Conservation (phyloP, 1,140 invertebrate genomes). For the Armadillidium nasatum region DNA sequence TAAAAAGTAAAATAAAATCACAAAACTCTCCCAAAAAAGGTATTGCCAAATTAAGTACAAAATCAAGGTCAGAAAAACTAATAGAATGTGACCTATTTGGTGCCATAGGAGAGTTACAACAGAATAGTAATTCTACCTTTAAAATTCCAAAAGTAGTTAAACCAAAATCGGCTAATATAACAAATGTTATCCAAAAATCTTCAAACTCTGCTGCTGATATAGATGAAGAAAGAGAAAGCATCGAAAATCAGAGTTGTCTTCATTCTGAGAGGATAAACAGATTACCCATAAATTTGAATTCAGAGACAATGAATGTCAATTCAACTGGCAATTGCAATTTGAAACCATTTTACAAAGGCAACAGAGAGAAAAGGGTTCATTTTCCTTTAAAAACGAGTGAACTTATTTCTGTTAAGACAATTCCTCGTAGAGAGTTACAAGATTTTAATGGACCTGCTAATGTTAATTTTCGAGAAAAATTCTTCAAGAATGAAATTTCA, state of each 20-base stretch:
- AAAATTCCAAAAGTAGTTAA: background rate
- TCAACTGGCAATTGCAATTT: background rate
- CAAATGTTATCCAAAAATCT: background rate
- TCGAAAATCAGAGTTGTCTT: background rate
- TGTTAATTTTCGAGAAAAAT: background rate
- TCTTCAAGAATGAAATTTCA: background rate
- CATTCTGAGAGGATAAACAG: background rate
- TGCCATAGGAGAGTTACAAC: background rate
- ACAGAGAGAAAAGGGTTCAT: background rate
- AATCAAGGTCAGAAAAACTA: background rate
- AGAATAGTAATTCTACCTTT: background rate
- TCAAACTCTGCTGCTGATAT: background rate
- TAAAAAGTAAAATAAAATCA: background rate
- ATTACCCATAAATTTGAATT: background rate
- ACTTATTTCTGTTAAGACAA: background rate
- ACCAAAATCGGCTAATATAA: background rate
- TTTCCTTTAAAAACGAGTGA: background rate
- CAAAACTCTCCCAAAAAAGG: background rate
- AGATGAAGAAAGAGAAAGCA: background rate
- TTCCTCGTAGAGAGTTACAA: background rate
- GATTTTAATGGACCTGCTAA: background rate
- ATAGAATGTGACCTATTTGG: background rate
- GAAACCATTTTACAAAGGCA: background rate
- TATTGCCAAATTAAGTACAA: background rate
- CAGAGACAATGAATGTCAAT: background rate